Percentiles rank a stretch among this genome's conserved stretches.
Conservation (phyloP, 2,113 vertebrate species). For the Eulemur macaco region DNA sequence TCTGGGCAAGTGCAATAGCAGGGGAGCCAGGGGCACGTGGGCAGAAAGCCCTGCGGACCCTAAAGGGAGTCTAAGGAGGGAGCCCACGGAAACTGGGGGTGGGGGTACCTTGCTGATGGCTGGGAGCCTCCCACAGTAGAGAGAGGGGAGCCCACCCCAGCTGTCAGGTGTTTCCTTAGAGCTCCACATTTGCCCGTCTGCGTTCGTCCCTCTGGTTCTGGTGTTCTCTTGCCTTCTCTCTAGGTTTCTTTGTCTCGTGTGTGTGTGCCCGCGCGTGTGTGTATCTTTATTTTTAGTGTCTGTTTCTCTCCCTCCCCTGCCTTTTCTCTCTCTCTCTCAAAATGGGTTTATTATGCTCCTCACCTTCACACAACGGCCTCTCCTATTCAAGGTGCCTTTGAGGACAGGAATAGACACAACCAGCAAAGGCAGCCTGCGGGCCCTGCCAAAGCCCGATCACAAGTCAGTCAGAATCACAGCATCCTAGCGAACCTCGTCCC, state of each 20-base stretch:
- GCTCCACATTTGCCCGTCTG: background rate
- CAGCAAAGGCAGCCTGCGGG: background rate
- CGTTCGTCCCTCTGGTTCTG: background rate
- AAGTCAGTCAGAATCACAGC: background rate
- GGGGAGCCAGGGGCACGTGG: background rate
- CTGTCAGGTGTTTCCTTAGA: background rate
- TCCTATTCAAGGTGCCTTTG: background rate
- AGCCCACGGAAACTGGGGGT: background rate
- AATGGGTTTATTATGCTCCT: background rate
- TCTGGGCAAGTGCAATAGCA: background rate
- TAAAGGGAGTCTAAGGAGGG: background rate
- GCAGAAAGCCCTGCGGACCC: background rate
- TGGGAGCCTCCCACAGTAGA: background rate
- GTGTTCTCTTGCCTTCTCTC: background rate
- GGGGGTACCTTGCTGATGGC: background rate
- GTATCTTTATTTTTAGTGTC: background rate
- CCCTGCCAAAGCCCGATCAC: background rate
- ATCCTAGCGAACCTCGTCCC: rapidly evolving
- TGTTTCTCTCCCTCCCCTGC: too few relatives aligned
- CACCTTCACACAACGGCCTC: background rate
- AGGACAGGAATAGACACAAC: background rate
- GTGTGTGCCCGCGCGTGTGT: rapidly evolving
- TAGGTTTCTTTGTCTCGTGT: background rate
- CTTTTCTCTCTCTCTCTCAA: background rate
- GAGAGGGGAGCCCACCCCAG: background rate